Percentiles rank a stretch among this genome's conserved stretches.
Evolutionary conservation across 2,797 vertebrate species (phyloP).

Genomic region (Pangasius djambal): DNA sequence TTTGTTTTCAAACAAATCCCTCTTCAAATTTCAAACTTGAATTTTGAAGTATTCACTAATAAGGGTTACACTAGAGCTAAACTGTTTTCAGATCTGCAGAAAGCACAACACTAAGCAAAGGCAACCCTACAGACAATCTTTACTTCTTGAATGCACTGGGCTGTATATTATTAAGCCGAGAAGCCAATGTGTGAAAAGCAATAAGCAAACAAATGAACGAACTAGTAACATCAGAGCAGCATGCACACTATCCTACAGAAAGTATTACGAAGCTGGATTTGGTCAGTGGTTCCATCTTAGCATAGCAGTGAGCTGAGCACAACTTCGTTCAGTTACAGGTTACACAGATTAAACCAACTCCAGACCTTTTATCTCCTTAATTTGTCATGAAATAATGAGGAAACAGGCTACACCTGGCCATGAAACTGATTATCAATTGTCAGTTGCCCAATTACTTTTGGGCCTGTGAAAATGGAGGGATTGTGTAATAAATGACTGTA

Average conservation of each 20-base stretch:
- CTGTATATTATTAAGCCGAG: conserved; percentile 59
- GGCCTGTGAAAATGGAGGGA: too few relatives aligned
- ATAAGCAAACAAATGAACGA: conserved; percentile 51
- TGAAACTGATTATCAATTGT: too few relatives aligned
- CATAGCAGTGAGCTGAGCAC: not conserved
- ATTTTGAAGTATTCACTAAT: not conserved
- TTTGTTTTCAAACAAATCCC: not conserved
- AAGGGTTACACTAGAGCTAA: not conserved
- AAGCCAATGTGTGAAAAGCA: conserved; percentile 56
- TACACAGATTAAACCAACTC: not conserved
- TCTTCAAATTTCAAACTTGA: not conserved
- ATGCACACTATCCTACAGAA: conserved; percentile 26
- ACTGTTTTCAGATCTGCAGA: conserved; percentile 30
- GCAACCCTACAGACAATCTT: conserved; percentile 14
- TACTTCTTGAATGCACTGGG: conserved; percentile 71
- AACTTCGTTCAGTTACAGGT: not conserved
- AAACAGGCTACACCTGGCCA: too few relatives aligned
- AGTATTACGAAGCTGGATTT: conserved; percentile 37
- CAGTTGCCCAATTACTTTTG: too few relatives aligned
- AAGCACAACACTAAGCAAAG: conserved; percentile 26
- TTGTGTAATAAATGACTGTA: too few relatives aligned
- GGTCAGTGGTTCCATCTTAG: not conserved
- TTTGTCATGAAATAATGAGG: too few relatives aligned
- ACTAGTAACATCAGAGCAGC: conserved; percentile 43
- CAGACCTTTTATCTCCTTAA: too few relatives aligned